These are phyloP conservation scores for Balanococcus diminutus DNA, from an alignment of 2,888 invertebrate species.

Conservation along the genomic window DNA sequence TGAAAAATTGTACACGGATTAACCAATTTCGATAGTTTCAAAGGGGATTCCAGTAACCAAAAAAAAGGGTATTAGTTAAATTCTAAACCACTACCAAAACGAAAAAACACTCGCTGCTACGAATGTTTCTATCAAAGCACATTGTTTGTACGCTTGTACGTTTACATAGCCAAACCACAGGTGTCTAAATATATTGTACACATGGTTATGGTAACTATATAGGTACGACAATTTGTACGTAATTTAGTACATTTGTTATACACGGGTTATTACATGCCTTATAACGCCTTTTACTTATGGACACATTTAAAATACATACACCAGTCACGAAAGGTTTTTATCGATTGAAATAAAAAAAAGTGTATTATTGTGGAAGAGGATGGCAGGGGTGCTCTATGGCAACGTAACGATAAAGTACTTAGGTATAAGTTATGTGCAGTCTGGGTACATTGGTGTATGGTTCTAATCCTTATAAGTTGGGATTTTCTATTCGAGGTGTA, in stretches of 20 bases:
- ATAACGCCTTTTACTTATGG: conserved; percentile 31
- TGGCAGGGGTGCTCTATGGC: not conserved
- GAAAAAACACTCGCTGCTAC: not conserved
- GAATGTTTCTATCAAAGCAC: not conserved
- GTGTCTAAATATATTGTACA: not conserved
- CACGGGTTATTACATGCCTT: not conserved
- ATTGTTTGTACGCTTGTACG: not conserved
- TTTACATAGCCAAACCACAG: not conserved
- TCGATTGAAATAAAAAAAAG: conserved; percentile 34
- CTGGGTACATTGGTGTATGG: not conserved
- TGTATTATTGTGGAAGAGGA: not conserved
- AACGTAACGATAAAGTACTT: not conserved
- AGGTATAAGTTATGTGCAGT: not conserved
- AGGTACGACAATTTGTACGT: not conserved
- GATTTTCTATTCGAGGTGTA: not conserved
- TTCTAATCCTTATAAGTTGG: not conserved
- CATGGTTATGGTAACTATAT: not conserved
- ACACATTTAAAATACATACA: not conserved
- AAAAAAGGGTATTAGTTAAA: too few species aligned
- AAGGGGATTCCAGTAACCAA: too few species aligned
- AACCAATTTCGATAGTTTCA: too few species aligned
- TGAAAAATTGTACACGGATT: too few species aligned
- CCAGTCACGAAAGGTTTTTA: conserved; percentile 29
- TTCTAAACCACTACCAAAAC: too few species aligned
- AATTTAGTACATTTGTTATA: not conserved